phyloP scores from a whole-genome alignment of 2,888 invertebrate genomes.

The Pyrocoelia pectoralis region DNA sequence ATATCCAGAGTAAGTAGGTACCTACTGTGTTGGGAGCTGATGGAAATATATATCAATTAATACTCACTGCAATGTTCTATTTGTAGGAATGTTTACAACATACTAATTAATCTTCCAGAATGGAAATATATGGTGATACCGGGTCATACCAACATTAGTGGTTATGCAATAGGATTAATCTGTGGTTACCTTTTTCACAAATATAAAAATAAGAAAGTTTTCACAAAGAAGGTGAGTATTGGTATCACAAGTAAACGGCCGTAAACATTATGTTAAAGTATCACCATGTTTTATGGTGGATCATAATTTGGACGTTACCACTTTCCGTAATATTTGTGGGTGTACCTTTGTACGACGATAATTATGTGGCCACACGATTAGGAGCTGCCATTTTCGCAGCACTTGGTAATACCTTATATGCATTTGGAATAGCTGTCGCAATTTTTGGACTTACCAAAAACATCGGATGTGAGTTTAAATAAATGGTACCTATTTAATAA shows the following conservation, averaged over 20 bases:
- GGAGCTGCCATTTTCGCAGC: slow-evolving; percentile 58
- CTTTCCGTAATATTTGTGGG: slow-evolving; percentile 5
- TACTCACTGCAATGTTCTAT: no score
- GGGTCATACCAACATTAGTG: slow-evolving; percentile 40
- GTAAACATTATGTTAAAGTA: neutral
- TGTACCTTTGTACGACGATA: slow-evolving; percentile 38
- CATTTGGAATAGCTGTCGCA: slow-evolving; percentile 50
- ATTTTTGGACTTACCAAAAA: slow-evolving; percentile 50
- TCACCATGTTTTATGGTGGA: slow-evolving; percentile 16
- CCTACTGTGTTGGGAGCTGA: no score
- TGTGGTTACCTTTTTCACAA: slow-evolving; percentile 44
- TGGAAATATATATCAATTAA: no score
- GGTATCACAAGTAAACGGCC: neutral
- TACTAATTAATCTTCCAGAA: slow-evolving; percentile 38
- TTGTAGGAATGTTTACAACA: slow-evolving; percentile 18
- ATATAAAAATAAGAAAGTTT: slow-evolving; percentile 34
- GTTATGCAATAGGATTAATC: slow-evolving; percentile 45
- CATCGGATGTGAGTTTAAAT: slow-evolving; percentile 51
- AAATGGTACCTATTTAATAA: neutral
- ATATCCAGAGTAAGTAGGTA: slow-evolving; percentile 45
- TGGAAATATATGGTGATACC: slow-evolving; percentile 41
- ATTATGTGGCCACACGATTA: slow-evolving; percentile 52
- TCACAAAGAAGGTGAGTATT: slow-evolving; percentile 37
- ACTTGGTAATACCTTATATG: slow-evolving; percentile 56
- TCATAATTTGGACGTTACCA: neutral